Percentiles rank a stretch among this genome's conserved stretches.
Conservation (phyloP, 2,888 invertebrate genomes). For the Dugesia japonica region DNA sequence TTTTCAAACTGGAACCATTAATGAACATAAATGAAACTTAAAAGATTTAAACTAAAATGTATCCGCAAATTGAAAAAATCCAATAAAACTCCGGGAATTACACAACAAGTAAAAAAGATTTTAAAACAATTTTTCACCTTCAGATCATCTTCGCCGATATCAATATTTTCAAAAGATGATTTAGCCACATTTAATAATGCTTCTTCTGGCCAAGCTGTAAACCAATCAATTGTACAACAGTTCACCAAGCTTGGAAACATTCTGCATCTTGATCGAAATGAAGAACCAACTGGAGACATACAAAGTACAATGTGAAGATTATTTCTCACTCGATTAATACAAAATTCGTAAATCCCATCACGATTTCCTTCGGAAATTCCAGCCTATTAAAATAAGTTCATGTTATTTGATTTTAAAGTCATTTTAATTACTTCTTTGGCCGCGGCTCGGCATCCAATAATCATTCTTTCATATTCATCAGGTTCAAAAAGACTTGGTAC, state of each 20-base stretch:
- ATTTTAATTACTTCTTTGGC: conserved; percentile 54
- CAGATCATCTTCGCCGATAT: conserved; percentile 51
- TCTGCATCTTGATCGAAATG: conserved; percentile 57
- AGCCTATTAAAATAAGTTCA: conserved; percentile 37
- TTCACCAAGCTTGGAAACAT: conserved; percentile 49
- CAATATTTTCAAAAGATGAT: conserved; percentile 56
- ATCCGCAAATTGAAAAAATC: not conserved
- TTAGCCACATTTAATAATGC: conserved; percentile 65
- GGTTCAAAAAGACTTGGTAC: conserved; percentile 68
- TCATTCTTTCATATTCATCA: conserved; percentile 68
- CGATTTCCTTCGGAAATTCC: conserved; percentile 57
- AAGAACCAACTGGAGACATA: conserved; percentile 75
- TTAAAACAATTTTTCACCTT: conserved; percentile 41
- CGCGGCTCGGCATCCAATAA: conserved; percentile 59
- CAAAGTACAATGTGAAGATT: conserved; percentile 71
- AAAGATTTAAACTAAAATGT: not conserved
- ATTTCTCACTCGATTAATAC: conserved; percentile 60
- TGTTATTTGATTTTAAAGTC: not conserved
- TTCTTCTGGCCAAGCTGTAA: conserved; percentile 70
- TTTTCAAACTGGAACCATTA: not conserved
- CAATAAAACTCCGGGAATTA: not conserved
- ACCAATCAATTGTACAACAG: conserved; percentile 49
- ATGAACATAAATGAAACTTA: not conserved
- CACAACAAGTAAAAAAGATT: not conserved
- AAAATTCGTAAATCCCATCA: conserved; percentile 68